phyloP scores from a whole-genome alignment of 2,888 invertebrate genomes.

The Artemia sinica region DNA sequence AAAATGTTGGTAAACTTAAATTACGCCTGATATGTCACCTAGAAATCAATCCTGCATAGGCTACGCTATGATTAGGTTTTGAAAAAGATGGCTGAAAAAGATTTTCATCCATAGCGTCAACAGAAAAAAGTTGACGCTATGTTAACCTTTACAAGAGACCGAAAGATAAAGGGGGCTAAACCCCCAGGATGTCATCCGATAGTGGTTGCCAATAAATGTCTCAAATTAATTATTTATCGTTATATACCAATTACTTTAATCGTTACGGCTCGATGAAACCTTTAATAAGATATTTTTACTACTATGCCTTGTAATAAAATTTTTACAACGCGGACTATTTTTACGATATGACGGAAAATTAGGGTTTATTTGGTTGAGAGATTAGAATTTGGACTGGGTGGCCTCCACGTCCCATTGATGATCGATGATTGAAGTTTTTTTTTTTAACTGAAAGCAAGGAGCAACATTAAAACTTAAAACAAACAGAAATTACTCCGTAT shows the following conservation, averaged over 20 bases:
- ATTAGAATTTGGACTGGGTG: slow-evolving; percentile 11
- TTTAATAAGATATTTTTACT: not conserved
- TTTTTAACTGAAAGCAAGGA: no score
- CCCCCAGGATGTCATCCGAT: slow-evolving; percentile 12
- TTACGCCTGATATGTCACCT: no score
- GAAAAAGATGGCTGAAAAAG: no score
- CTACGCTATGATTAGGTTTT: no score
- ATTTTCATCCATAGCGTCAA: no score
- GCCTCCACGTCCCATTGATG: no score
- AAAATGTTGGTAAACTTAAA: no score
- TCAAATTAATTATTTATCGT: not conserved
- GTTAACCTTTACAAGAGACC: not conserved
- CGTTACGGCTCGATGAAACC: slow-evolving; percentile 14
- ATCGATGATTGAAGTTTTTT: no score
- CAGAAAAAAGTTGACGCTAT: not conserved
- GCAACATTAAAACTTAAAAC: no score
- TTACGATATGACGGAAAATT: slow-evolving; percentile 14
- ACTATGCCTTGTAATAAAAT: slow-evolving; percentile 7
- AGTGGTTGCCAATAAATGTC: slow-evolving; percentile 11
- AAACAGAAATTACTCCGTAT: no score
- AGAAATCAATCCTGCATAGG: no score
- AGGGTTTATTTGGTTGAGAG: not conserved
- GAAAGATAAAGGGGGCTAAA: not conserved
- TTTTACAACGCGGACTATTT: slow-evolving; percentile 8
- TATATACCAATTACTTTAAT: slow-evolving; percentile 3